Base-by-base conservation (phyloP, 2,888 invertebrate genomes). In the Beris morrisii region DNA sequence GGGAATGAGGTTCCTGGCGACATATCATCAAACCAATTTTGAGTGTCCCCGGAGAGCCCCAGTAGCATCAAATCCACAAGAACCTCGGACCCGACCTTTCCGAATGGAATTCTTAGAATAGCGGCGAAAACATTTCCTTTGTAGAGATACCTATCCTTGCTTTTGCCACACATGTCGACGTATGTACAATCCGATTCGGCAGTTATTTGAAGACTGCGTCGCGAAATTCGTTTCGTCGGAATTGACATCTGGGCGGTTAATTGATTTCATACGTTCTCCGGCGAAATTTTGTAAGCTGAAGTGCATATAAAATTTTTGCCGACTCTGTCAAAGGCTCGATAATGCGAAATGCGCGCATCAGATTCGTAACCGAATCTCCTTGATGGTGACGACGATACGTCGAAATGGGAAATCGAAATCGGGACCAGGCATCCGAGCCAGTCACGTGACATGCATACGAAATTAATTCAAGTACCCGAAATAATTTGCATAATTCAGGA, bases 191-290 rank as follows among this genome's bases (percentile, higher is more conserved):
- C 9, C 38, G 38, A 38, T 7, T 3, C 9, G 7, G 38, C 5
- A 38, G 52, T 11, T 52, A 61, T 61, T 32, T 45, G 32, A 50
- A 38, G 61, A 50, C 12, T 61, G 50, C 52, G 38, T 22, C 46
- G 31, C 38, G 11, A 50, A 61, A 61, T 38, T 38, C 50, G 38
- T 61, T 61, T 61, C 61, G 13, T n/a, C 38, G 61, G 31, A 61
- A 61, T 61, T 61, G 61, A 61, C 61, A 61, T 61, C 61, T 61
- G 61, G 61, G 61, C 61, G 61, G 61, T 61, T 61, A 61, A 61
- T 61, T 61, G 61, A 50, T 61, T 61, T 61, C 61, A 30, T 61
- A 50, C 61, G 61, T 22, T 22, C 61, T 50, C 22, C 52, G 50
- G 22, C 50, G 22, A 61, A 50, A 50, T 52, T 61, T 28, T 13